phyloP scores from a whole-genome alignment of 2,113 vertebrate genomes.

The Crotophaga sulcirostris region DNA sequence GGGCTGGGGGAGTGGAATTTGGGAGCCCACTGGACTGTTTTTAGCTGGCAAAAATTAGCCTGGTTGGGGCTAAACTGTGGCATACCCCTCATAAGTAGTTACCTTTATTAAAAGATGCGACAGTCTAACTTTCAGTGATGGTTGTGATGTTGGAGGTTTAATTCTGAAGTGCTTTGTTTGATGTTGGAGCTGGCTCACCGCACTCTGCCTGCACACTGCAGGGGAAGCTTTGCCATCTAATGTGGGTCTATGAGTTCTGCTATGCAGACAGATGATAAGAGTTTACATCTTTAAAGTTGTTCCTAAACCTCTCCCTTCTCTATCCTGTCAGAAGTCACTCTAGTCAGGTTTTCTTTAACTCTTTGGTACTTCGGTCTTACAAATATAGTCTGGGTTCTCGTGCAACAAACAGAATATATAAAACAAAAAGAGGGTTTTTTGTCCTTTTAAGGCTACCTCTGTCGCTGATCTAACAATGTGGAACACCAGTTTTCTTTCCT shows the following conservation, averaged over 20 bases:
- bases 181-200: not conserved
- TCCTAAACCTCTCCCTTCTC: not conserved
- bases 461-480: not conserved
- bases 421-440: rapidly evolving
- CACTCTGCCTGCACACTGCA: not conserved
- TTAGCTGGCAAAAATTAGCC: no score
- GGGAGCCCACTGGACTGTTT: no score
- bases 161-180: not conserved
- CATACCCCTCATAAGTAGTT: not conserved
- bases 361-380: not conserved
- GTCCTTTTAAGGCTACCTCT: not conserved
- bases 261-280: not conserved
- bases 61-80: not conserved
- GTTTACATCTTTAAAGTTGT: not conserved
- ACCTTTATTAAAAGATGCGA: not conserved
- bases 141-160: not conserved
- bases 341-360: not conserved
- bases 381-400: rapidly evolving
- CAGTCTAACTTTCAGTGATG: not conserved
- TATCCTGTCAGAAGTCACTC: not conserved
- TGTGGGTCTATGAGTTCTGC: not conserved
- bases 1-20: no score
- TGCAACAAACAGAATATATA: not conserved
- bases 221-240: not conserved
- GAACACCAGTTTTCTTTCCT: not conserved